These are phyloP conservation scores for Rhaphigaster nebulosa DNA, from an alignment of 2,888 invertebrate genomes.

Conservation along the genomic window DNA sequence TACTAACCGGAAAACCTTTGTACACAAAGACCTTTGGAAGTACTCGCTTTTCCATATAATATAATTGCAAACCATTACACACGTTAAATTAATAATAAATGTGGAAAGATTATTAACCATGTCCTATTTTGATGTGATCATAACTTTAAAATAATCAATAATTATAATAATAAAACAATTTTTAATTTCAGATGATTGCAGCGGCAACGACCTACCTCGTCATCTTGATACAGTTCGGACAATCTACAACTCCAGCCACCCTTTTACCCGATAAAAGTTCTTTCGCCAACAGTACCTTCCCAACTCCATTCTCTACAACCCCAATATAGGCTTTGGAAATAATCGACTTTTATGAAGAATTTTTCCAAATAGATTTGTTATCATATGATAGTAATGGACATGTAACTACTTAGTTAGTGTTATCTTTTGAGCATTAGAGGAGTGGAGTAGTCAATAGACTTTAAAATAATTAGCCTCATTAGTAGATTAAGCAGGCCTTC, in stretches of 20 bases:
- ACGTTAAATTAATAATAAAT: too few relatives aligned
- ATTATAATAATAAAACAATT: background rate
- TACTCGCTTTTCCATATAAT: too few relatives aligned
- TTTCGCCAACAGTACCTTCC: background rate
- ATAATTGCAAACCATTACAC: too few relatives aligned
- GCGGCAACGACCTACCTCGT: slow-evolving; percentile 62
- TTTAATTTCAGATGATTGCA: slow-evolving; percentile 59
- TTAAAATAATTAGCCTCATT: too few relatives aligned
- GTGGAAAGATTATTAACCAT: too few relatives aligned
- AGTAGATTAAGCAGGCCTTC: too few relatives aligned
- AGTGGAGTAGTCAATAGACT: too few relatives aligned
- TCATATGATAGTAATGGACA: background rate
- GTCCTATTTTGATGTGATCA: too few relatives aligned
- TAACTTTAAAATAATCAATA: too few relatives aligned
- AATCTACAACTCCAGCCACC: background rate
- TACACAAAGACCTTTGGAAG: too few relatives aligned
- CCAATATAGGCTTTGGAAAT: background rate
- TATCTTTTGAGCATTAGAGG: background rate
- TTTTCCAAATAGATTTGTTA: background rate
- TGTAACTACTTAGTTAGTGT: background rate
- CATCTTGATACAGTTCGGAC: slow-evolving; percentile 62
- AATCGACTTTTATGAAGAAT: background rate
- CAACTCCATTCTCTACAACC: background rate
- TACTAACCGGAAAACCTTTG: too few relatives aligned
- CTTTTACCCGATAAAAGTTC: background rate